Evolutionary conservation across 35 echinoderm and acorn worm genomes (phyloP).

Genomic region (Antedon bifida): DNA sequence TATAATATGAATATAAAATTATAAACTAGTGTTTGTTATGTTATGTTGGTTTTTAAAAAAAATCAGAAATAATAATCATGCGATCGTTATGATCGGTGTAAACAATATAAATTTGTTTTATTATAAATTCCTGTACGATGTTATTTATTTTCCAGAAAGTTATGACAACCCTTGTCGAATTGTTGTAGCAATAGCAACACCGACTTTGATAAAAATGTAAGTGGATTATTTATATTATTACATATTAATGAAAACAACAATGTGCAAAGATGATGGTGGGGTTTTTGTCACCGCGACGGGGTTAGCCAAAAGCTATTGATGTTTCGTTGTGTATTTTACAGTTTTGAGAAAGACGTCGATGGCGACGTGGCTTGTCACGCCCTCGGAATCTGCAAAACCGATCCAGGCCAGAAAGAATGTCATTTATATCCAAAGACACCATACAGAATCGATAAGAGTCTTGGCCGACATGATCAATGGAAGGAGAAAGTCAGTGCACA

Average conservation of each 20-base stretch:
- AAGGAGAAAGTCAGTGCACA: neutral
- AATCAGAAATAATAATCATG: too few relatives aligned
- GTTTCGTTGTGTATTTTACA: neutral
- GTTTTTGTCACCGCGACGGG: too few relatives aligned
- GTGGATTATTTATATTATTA: too few relatives aligned
- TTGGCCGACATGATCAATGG: neutral
- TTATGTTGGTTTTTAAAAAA: too few relatives aligned
- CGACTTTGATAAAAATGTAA: conserved; percentile 18
- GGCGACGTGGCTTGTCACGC: conserved; percentile 47
- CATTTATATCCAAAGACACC: conserved; percentile 23
- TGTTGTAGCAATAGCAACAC: neutral
- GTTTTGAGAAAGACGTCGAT: conserved; percentile 24
- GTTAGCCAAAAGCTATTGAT: too few relatives aligned
- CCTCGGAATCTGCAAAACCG: conserved; percentile 35
- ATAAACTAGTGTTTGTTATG: too few relatives aligned
- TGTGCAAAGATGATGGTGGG: too few relatives aligned
- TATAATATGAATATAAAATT: too few relatives aligned
- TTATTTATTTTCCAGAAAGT: neutral
- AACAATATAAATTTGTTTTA: too few relatives aligned
- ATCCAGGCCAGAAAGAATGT: conserved; percentile 27
- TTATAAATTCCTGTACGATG: too few relatives aligned
- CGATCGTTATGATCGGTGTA: too few relatives aligned
- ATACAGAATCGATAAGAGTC: neutral
- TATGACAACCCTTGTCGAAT: neutral
- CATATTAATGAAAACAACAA: too few relatives aligned